A percentile compares a stretch with the other conserved stretches of the same genome.
These are phyloP conservation scores for Siphamia tubifer DNA, from an alignment of 2,113 vertebrate species.

Conservation along the genomic window DNA sequence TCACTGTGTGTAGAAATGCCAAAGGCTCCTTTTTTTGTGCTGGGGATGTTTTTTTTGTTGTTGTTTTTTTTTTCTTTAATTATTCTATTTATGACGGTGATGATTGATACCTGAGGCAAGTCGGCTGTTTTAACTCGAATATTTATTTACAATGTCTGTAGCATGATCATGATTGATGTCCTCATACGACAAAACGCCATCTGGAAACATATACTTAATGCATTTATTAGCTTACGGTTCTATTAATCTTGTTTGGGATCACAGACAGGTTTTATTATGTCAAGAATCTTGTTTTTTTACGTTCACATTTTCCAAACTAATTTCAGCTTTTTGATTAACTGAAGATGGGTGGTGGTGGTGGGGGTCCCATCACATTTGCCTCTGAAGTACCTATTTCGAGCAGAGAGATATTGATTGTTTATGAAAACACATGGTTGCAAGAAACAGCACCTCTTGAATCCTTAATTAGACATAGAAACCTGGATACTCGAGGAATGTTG, in stretches of 20 bases:
- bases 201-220: background rate
- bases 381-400: conserved; percentile 51
- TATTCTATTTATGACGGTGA: background rate
- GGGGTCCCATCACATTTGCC: conserved; percentile 16
- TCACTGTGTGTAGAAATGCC: background rate
- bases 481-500: conserved; percentile 68
- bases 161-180: conserved; percentile 3
- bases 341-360: conserved; percentile 25
- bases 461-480: conserved; percentile 73
- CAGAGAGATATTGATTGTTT: conserved; percentile 66
- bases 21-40: background rate
- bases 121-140: conserved; percentile 6
- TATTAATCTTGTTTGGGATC: conserved; percentile 3
- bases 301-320: background rate
- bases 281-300: conserved; percentile 14
- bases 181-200: background rate
- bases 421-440: conserved; percentile 43
- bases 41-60: background rate
- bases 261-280: conserved; percentile 19
- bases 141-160: background rate
- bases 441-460: conserved; percentile 53
- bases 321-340: conserved; percentile 30
- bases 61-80: background rate
- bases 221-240: conserved; percentile 2
- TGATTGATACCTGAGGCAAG: conserved; percentile 2